A percentile compares a stretch with the other conserved stretches of the same genome.
These are phyloP conservation scores for Andrena hattorfiana DNA, from an alignment of 2,888 invertebrate species.

Conservation along the genomic window DNA sequence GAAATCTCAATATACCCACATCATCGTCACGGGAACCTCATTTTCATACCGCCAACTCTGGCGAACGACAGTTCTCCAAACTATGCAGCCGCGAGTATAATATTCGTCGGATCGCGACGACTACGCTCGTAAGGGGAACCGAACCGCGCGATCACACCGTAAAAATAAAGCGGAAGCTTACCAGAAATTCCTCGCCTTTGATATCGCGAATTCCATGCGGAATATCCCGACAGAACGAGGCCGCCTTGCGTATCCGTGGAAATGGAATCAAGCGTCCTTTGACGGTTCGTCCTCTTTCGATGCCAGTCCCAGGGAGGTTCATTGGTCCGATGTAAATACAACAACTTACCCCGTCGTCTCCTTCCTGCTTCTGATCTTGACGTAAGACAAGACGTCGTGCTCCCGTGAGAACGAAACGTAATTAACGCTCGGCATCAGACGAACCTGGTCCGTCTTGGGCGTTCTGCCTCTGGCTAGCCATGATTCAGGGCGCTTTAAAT, in stretches of 20 bases:
- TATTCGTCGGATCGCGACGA: not conserved
- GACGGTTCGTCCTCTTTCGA: constrained; percentile 45
- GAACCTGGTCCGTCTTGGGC: constrained; percentile 17
- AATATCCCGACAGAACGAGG: constrained; percentile 14
- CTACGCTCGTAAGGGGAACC: not conserved
- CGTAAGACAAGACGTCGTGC: constrained; percentile 35
- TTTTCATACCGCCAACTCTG: not conserved
- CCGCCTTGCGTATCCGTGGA: constrained; percentile 11
- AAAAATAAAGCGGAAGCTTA: constrained; percentile 34
- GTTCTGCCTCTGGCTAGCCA: not conserved
- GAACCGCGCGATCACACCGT: constrained; percentile 13
- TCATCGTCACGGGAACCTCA: not conserved
- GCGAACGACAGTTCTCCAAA: not conserved
- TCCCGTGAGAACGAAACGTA: constrained; percentile 46
- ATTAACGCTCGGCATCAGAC: constrained; percentile 64
- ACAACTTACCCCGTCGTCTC: constrained; percentile 15
- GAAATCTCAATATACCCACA: not conserved
- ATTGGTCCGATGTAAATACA: constrained; percentile 56
- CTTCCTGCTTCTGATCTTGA: constrained; percentile 27
- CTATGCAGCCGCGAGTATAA: constrained; percentile 2
- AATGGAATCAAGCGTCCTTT: constrained; percentile 46
- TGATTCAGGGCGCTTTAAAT: constrained; percentile 25
- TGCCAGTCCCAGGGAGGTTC: constrained; percentile 42
- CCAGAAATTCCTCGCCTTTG: constrained; percentile 36
- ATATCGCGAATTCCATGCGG: constrained; percentile 41